phyloP scores from a whole-genome alignment of 37 sponge, comb jelly and placozoan genomes.

The Beroe forskalii region DNA sequence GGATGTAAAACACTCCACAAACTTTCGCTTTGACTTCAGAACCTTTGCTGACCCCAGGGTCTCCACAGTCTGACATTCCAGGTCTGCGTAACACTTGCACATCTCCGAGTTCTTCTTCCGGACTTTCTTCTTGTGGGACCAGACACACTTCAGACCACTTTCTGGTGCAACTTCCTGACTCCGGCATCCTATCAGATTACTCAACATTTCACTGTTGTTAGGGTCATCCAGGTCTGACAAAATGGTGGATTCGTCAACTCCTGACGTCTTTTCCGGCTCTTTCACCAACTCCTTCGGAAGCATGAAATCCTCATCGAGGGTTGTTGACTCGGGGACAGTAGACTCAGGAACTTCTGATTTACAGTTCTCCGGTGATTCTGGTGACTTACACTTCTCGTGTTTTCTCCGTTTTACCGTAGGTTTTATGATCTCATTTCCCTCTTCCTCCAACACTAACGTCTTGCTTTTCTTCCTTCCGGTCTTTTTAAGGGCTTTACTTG shows the following conservation, averaged over 20 bases:
- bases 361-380: too few relatives aligned
- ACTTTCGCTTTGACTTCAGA: conserved; percentile 13
- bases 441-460: background rate
- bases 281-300: background rate
- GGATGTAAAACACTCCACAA: background rate
- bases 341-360: too few relatives aligned
- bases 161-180: conserved; percentile 37
- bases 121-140: conserved; percentile 52
- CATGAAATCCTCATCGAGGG: background rate
- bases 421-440: background rate
- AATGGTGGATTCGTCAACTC: conserved; percentile 5
- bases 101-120: conserved; percentile 37
- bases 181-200: conserved; percentile 22
- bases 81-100: conserved; percentile 21
- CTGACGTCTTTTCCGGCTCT: background rate
- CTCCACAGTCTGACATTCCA: background rate
- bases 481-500: background rate
- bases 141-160: background rate
- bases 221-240: conserved; percentile 54
- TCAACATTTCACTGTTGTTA: background rate
- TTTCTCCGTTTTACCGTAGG: background rate
- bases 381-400: background rate
- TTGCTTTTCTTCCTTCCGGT: background rate
- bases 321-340: background rate
- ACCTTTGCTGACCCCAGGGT: background rate